Conservation (phyloP, 53 echinoderm and acorn worm genomes). For the Antedon mediterranea region DNA sequence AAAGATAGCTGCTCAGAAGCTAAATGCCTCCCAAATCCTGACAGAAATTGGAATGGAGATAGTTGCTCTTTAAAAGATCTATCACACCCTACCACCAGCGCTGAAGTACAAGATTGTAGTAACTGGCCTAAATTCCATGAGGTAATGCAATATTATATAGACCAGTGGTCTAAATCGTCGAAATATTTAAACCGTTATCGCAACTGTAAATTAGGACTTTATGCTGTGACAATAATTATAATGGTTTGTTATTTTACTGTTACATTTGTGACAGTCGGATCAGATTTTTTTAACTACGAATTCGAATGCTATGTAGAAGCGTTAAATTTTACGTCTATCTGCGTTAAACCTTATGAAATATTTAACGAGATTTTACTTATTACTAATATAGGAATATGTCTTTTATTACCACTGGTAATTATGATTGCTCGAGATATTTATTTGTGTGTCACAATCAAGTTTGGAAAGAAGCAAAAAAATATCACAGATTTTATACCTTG, state of each 20-base stretch:
- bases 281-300: background rate
- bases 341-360: background rate
- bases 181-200: background rate
- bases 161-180: background rate
- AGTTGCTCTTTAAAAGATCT: too few relatives aligned
- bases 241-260: background rate
- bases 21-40: too few relatives aligned
- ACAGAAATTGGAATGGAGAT: too few relatives aligned
- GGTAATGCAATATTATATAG: background rate
- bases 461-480: background rate
- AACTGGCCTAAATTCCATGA: background rate
- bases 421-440: background rate
- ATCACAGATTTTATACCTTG: background rate
- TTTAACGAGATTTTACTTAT: background rate
- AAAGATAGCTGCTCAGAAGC: background rate
- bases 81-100: too few relatives aligned
- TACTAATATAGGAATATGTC: background rate
- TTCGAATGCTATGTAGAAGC: background rate
- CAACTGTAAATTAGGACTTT: background rate
- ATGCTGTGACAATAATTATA: background rate
- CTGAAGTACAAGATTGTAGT: too few relatives aligned
- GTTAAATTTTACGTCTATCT: background rate
- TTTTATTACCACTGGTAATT: background rate
- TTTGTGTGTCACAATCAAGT: background rate
- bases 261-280: background rate